These are phyloP conservation scores for Dinomys branickii DNA, from an alignment of 2,113 vertebrate genomes.

Conservation along the genomic window DNA sequence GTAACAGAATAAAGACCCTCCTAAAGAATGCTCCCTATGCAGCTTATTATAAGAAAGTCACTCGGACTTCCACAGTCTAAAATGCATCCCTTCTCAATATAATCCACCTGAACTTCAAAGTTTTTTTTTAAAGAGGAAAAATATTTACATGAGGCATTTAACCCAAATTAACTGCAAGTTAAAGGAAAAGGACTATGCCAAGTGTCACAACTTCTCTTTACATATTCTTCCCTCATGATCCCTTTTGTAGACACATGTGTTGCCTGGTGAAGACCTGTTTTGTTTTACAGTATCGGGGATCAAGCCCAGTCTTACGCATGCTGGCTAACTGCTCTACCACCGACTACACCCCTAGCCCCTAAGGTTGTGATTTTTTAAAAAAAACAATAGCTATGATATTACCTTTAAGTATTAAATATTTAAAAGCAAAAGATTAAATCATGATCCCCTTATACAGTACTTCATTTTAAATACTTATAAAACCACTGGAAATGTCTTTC, in stretches of 20 bases:
- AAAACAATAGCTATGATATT: neutral
- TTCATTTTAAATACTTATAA: slow-evolving; percentile 36
- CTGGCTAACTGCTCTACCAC: neutral
- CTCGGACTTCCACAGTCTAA: neutral
- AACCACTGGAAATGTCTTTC: neutral
- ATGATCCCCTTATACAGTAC: neutral
- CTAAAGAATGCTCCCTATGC: neutral
- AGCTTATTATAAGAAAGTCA: slow-evolving; percentile 51
- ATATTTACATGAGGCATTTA: slow-evolving; percentile 18
- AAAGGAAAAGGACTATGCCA: slow-evolving; percentile 20
- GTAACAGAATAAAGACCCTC: slow-evolving; percentile 52
- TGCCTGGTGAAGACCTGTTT: neutral
- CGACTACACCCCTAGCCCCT: neutral
- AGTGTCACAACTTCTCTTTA: neutral
- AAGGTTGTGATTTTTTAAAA: neutral
- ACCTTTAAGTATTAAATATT: slow-evolving; percentile 10
- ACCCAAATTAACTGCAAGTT: slow-evolving; percentile 30
- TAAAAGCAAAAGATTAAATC: neutral
- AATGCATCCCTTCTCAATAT: neutral
- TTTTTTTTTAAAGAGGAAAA: slow-evolving; percentile 20
- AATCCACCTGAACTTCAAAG: slow-evolving; percentile 53
- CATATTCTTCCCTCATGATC: neutral
- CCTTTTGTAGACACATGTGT: neutral
- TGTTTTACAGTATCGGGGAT: neutral
- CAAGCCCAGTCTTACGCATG: too few species aligned